These are phyloP conservation scores for Brenthis hecate DNA, from an alignment of 2,888 invertebrate genomes.

Conservation along the genomic window DNA sequence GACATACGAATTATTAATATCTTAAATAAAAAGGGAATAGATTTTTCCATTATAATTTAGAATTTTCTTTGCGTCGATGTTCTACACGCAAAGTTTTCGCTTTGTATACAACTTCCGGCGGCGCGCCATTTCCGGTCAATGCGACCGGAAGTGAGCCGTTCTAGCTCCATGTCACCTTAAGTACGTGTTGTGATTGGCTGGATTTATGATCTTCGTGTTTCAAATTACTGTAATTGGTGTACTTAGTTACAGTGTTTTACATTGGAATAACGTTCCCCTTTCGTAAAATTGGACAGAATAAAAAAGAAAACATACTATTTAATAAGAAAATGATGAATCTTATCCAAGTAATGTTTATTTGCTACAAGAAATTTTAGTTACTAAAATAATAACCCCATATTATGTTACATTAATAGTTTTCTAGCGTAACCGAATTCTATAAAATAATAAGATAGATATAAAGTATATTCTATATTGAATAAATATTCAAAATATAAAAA, in stretches of 20 bases:
- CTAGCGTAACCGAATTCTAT: too few species aligned
- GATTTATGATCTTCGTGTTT: slow-evolving; percentile 63
- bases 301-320: not conserved
- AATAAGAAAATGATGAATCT: too few species aligned
- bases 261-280: slow-evolving; percentile 16
- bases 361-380: too few species aligned
- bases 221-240: slow-evolving; percentile 60
- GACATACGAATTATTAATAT: not conserved
- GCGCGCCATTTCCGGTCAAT: slow-evolving; percentile 57
- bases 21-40: not conserved
- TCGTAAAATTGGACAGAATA: not conserved
- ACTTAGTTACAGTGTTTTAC: slow-evolving; percentile 28
- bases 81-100: slow-evolving; percentile 76
- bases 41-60: slow-evolving; percentile 17
- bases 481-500: too few species aligned
- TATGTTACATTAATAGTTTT: too few species aligned
- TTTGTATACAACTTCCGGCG: slow-evolving; percentile 78
- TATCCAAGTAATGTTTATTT: too few species aligned
- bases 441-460: too few species aligned
- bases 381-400: too few species aligned
- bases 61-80: slow-evolving; percentile 39
- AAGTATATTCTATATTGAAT: too few species aligned
- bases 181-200: slow-evolving; percentile 72
- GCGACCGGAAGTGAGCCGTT: slow-evolving; percentile 68
- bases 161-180: slow-evolving; percentile 75